Evolutionary conservation across 1,140 invertebrate species (phyloP).

Genomic region (Camponotus vicinus): DNA sequence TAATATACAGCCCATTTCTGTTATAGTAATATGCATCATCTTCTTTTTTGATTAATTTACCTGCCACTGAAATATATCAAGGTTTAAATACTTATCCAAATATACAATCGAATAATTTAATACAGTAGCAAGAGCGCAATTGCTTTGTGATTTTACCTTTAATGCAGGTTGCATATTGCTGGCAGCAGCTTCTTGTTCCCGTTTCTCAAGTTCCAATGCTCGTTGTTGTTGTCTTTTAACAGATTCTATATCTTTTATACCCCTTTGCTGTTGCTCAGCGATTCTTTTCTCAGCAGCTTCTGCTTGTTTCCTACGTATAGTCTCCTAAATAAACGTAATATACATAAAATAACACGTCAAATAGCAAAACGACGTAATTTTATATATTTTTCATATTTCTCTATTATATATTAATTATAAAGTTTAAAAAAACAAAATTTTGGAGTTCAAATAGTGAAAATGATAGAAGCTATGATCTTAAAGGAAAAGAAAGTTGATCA

Average conservation of each 20-base stretch:
- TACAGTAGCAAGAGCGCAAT: not conserved
- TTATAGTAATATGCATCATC: not conserved
- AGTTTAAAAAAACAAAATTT: not conserved
- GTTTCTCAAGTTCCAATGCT: constrained; percentile 80
- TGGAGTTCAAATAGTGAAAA: not conserved
- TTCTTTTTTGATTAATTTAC: constrained; percentile 66
- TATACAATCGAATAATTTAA: constrained; percentile 6
- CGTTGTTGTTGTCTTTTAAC: constrained; percentile 85
- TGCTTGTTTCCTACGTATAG: constrained; percentile 84
- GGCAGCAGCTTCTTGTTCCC: constrained; percentile 77
- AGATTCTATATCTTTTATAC: constrained; percentile 86
- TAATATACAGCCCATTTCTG: not conserved
- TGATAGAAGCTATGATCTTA: not conserved
- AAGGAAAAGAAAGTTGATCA: not conserved
- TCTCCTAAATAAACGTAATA: constrained; percentile 79
- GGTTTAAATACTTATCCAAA: not conserved
- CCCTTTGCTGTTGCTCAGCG: constrained; percentile 84
- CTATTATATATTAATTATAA: not conserved
- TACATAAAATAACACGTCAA: not conserved
- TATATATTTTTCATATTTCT: not conserved
- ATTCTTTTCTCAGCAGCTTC: constrained; percentile 87
- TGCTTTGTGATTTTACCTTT: constrained; percentile 67
- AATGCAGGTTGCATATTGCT: constrained; percentile 62
- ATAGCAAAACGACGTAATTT: not conserved
- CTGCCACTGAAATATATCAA: constrained; percentile 77